phyloP scores from a whole-genome alignment of 2,113 vertebrate species.

The Chiloscyllium plagiosum region DNA sequence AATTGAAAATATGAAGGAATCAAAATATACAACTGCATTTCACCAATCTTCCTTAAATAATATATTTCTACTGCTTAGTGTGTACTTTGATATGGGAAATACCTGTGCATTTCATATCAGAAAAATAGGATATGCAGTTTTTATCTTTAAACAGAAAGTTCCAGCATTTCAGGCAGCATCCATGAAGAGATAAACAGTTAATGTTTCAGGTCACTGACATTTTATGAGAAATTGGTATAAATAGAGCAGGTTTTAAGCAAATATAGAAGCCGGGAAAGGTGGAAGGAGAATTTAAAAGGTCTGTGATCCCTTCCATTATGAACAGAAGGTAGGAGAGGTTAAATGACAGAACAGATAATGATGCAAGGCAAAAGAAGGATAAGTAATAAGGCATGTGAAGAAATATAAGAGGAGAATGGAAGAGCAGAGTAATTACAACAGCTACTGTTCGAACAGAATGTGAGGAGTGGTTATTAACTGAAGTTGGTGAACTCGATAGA shows the following conservation, averaged over 20 bases:
- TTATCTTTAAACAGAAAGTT: neutral
- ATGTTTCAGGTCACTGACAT: neutral
- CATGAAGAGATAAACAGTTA: neutral
- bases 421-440: neutral
- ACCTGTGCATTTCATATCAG: neutral
- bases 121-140: neutral
- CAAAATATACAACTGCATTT: neutral
- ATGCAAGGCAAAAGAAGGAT: neutral
- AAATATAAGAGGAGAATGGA: neutral
- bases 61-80: neutral
- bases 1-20: neutral
- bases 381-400: neutral
- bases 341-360: neutral
- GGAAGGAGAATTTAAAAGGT: neutral
- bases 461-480: neutral
- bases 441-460: neutral
- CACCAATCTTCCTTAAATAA: neutral
- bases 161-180: neutral
- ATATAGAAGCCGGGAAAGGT: neutral
- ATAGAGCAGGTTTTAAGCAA: neutral
- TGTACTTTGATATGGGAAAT: neutral
- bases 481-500: neutral
- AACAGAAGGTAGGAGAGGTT: neutral
- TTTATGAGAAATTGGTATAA: neutral
- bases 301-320: neutral